Conservation (phyloP, 1,140 invertebrate genomes). For the Magallana gigas region DNA sequence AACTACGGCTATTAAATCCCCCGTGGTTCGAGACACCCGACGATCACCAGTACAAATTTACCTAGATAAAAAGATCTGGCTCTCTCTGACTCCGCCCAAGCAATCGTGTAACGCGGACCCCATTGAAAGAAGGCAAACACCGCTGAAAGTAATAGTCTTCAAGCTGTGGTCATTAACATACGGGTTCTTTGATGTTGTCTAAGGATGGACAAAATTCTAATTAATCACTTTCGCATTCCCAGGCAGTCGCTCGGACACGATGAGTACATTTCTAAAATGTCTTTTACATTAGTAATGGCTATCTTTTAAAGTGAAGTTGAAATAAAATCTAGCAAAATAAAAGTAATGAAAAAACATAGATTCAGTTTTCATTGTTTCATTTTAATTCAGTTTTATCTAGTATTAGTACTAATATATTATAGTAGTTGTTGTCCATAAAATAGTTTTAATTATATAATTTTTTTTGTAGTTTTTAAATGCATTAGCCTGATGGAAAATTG, state of each 20-base stretch:
- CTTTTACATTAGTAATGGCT: background rate
- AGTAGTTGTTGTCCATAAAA: too few relatives aligned
- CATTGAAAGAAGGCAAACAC: slow-evolving; percentile 13
- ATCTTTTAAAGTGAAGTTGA: too few relatives aligned
- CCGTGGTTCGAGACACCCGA: background rate
- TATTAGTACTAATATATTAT: too few relatives aligned
- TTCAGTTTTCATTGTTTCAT: too few relatives aligned
- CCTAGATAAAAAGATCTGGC: slow-evolving; percentile 3
- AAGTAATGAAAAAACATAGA: too few relatives aligned
- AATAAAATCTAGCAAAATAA: too few relatives aligned
- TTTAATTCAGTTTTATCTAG: too few relatives aligned
- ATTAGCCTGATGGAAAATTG: too few relatives aligned
- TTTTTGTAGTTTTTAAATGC: too few relatives aligned
- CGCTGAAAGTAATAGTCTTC: slow-evolving; percentile 12
- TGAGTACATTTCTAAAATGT: background rate
- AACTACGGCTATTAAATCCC: background rate
- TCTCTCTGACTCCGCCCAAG: background rate
- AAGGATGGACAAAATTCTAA: slow-evolving; percentile 25
- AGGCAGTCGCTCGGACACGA: slow-evolving; percentile 1
- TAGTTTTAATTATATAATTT: too few relatives aligned
- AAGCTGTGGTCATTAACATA: slow-evolving; percentile 23
- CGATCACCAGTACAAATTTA: background rate
- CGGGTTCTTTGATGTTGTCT: background rate
- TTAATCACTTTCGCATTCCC: background rate
- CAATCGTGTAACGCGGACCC: slow-evolving; percentile 14